Evolutionary conservation across 2,888 invertebrate species (phyloP), one percentile per base, ranked within the genome.

Genomic region (Ennomos erosarius): DNA sequence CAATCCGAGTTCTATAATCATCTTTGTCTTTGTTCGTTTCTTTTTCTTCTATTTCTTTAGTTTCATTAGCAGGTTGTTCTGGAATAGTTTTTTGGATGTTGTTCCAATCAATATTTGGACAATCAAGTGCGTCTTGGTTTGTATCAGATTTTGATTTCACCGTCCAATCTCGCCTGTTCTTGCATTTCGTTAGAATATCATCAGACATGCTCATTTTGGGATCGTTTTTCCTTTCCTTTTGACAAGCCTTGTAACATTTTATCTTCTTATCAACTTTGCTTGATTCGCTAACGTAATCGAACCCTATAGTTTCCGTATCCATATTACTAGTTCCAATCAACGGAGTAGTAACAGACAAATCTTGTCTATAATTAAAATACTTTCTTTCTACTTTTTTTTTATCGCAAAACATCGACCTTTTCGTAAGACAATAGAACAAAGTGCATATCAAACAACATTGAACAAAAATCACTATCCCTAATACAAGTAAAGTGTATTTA

Each of bases 141-240:
- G 69, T 71, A 13, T 83, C 80, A 0, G 83, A 79, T 67, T 71
- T 79, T 5, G 79, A 74, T 16, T 82, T 69, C 1, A 74, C 74
- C 6, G 70, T 79, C 91, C 91, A 91, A 49, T 86, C 82, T 10
- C 91, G 71, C 62, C 90, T 78, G 3, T 81, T 88, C 6, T 91
- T 42, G 59, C 88, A 91, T 76, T 91, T 92, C 0, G 87, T 80
- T 39, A 92, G 59, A 11, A 91, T 89, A 66, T 91, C 91, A 56
- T 92, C 91, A 0, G 91, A 90, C 76, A 89, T 77, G 53, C 85
- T 82, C 1, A 78, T 64, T 67, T 86, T 85, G 0, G 74, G 60
- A 9, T 78, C 76, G 9, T 77, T 71, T 38, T 74, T 73, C 11
- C 69, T 70, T 37, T 86, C 81, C 47, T 85, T 87, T 39, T 87